Conservation (phyloP, 2,113 vertebrate genomes). For the Lophochroa leadbeateri region DNA sequence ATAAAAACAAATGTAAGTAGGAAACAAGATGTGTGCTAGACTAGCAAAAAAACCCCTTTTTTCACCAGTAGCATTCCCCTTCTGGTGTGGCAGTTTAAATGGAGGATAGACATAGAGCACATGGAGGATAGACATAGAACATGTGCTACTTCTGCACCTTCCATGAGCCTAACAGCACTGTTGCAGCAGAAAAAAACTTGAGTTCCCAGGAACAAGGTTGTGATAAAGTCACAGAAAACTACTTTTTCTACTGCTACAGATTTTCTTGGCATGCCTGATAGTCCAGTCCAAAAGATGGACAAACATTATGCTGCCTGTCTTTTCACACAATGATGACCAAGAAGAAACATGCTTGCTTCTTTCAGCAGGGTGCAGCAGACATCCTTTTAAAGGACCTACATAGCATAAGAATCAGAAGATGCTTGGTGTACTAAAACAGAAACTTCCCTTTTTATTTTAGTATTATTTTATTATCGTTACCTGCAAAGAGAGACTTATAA, state of each 20-base stretch:
- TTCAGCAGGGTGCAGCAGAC: background rate
- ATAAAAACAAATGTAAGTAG: background rate
- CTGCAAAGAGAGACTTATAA: background rate
- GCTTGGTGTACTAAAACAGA: background rate
- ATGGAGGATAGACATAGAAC: background rate
- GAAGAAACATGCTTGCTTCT: background rate
- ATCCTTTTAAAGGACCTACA: background rate
- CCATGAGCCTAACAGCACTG: background rate
- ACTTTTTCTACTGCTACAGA: background rate
- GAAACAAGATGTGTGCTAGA: background rate
- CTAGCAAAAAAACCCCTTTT: background rate
- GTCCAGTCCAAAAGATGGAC: background rate
- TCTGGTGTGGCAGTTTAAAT: background rate
- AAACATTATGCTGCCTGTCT: background rate
- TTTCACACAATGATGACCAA: rapidly evolving
- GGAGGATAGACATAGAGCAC: background rate
- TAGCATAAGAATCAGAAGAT: background rate
- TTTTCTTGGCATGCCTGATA: background rate
- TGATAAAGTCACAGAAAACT: background rate
- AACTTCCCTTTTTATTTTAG: background rate
- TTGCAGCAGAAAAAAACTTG: background rate
- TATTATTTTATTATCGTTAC: background rate
- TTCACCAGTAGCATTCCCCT: background rate
- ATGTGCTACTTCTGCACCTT: background rate
- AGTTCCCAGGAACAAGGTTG: background rate